Conservation (phyloP, 1,140 invertebrate genomes). For the Drosophila virilis region DNA sequence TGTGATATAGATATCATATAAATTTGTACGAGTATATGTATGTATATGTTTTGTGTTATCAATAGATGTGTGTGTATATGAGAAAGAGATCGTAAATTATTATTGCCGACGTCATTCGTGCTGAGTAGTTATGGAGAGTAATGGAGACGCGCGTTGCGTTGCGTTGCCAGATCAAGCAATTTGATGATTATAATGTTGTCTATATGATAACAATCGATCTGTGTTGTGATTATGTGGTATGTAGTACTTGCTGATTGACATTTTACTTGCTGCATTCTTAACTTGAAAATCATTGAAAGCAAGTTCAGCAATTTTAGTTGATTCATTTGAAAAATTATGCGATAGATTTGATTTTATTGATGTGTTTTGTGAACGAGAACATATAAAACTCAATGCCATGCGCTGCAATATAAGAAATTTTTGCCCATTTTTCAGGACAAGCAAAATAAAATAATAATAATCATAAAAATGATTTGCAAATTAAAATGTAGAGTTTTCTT, state of each 20-base stretch:
- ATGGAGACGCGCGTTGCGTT: slow-evolving; percentile 43
- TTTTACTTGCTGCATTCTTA: slow-evolving; percentile 52
- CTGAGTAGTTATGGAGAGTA: slow-evolving; percentile 59
- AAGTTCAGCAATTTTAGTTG: slow-evolving; percentile 55
- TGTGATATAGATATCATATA: slow-evolving; percentile 11
- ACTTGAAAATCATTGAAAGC: slow-evolving; percentile 35
- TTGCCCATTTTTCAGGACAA: slow-evolving; percentile 51
- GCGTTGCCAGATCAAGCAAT: slow-evolving; percentile 62
- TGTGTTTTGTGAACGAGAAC: slow-evolving; percentile 55
- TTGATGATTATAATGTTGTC: slow-evolving; percentile 30
- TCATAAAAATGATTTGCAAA: slow-evolving; percentile 71
- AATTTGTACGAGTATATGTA: slow-evolving; percentile 33
- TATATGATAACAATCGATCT: slow-evolving; percentile 44
- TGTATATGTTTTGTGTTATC: slow-evolving; percentile 38
- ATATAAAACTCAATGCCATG: slow-evolving; percentile 81
- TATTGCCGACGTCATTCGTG: slow-evolving; percentile 83
- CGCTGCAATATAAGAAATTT: slow-evolving; percentile 78
- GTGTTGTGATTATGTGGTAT: slow-evolving; percentile 56
- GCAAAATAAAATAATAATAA: slow-evolving; percentile 58
- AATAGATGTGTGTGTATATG: slow-evolving; percentile 44
- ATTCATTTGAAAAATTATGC: slow-evolving; percentile 47
- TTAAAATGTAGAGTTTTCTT: slow-evolving; percentile 26
- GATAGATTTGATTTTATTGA: slow-evolving; percentile 22
- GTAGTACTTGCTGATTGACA: slow-evolving; percentile 58
- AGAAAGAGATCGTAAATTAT: slow-evolving; percentile 42